Evolutionary conservation across 2,113 vertebrate species (phyloP), one percentile per base, ranked within the genome.

Genomic region (Cardinalis cardinalis): DNA sequence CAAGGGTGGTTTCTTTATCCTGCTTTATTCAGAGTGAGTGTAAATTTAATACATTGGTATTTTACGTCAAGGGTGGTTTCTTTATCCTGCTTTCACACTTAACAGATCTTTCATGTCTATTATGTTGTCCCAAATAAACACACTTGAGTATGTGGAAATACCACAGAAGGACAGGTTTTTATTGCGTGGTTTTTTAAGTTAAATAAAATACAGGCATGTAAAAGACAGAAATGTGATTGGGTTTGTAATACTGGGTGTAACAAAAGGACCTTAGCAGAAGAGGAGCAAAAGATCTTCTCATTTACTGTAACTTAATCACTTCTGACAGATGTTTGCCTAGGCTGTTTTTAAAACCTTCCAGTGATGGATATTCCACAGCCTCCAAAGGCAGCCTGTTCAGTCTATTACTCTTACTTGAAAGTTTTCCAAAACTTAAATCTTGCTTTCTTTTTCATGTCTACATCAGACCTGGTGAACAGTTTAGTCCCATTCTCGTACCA

Each of bases 351-450:
- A 74, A 89, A 63, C 78, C 31, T 92, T 74, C 40, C 48, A 46
- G 17, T 93, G 87, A 87, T 92, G 49, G 52, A 71, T 93, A 72
- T 94, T 93, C 74, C 81, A 79, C 66, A 87, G 7, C 70, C 41
- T 75, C 81, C 53, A 41, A 46, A 82, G 61, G 44, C 69, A 74
- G 46, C 34, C 73, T 92, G 48, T 88, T 88, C 52, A 26, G 73
- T 88, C 65, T 63, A 88, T 93, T 88, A 74, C n/a, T 92, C 36
- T 71, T 82, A 60, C 74, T 92, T 93, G 87, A 81, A 93, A 81
- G 41, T 81, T 92, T 94, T 95, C 92, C 91, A 94, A 32, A 72
- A 49, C 80, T 84, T 87, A 72, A 73, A 66, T 84, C 65, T 75
- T 81, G 18, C 28, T 63, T 83, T 21, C 60, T 84, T 90, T 90